Conservation (phyloP, 1,140 invertebrate genomes). For the Ceratitis capitata region DNA sequence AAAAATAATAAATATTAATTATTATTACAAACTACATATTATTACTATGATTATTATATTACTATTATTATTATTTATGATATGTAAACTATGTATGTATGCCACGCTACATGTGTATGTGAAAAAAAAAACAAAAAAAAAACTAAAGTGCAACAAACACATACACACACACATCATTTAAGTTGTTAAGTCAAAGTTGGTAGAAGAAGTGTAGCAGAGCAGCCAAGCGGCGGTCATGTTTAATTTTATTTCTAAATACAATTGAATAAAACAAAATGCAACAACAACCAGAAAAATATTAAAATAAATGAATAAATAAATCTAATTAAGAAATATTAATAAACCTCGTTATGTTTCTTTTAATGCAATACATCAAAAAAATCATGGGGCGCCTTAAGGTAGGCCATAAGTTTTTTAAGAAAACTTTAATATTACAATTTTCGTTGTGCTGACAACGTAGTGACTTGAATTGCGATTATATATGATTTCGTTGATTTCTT, state of each 20-base stretch:
- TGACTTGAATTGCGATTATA: too few species aligned
- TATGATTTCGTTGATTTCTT: too few species aligned
- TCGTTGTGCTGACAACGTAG: too few species aligned
- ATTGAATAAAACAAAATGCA: constrained; percentile 35
- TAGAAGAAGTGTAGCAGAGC: too few species aligned
- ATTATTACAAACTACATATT: too few species aligned
- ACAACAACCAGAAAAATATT: neutral
- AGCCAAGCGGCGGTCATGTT: constrained; percentile 37
- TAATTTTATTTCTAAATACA: constrained; percentile 37
- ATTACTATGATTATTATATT: neutral
- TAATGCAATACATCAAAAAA: too few species aligned
- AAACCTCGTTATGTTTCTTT: constrained; percentile 8
- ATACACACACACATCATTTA: constrained; percentile 29
- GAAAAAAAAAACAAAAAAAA: too few species aligned
- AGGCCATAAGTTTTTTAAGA: too few species aligned
- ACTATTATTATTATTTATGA: constrained; percentile 33
- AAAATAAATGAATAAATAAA: constrained; percentile 36
- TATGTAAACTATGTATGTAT: neutral
- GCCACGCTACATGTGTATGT: constrained; percentile 21
- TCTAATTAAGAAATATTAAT: constrained; percentile 33
- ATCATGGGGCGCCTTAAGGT: too few species aligned
- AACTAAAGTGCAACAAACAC: too few species aligned
- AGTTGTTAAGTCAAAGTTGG: constrained; percentile 31
- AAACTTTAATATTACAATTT: too few species aligned
- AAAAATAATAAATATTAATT: too few species aligned